phyloP scores from a whole-genome alignment of 2,888 invertebrate species.

The Orchesella flavescens region DNA sequence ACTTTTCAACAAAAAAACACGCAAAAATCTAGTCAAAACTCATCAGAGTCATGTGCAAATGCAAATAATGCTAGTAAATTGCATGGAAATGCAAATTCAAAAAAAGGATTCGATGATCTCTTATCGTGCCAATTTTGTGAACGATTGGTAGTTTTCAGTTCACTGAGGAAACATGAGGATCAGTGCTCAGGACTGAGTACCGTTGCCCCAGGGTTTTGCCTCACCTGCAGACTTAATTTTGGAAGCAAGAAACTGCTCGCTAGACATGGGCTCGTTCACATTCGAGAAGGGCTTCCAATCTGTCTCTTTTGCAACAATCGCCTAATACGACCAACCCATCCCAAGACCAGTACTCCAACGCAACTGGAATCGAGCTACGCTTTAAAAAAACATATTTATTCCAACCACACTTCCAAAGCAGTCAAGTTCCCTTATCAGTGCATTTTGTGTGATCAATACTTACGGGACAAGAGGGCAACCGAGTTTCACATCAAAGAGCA shows the following conservation, averaged over 20 bases:
- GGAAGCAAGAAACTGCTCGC: constrained; percentile 10
- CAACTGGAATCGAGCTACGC: constrained; percentile 41
- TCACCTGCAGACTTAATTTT: constrained; percentile 45
- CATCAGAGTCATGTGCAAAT: not conserved
- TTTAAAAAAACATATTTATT: constrained; percentile 46
- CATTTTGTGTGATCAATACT: constrained; percentile 24
- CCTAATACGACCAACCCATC: constrained; percentile 43
- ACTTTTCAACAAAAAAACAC: not conserved
- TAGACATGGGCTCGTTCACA: constrained; percentile 40
- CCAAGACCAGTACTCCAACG: constrained; percentile 19
- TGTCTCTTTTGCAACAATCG: constrained; percentile 59
- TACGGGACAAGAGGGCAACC: constrained; percentile 22
- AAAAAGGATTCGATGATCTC: constrained; percentile 36
- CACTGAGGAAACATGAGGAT: constrained; percentile 44
- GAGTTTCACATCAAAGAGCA: constrained; percentile 56
- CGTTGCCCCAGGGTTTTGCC: constrained; percentile 42
- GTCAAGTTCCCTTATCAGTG: constrained; percentile 46
- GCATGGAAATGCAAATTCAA: constrained; percentile 4
- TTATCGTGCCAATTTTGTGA: constrained; percentile 51
- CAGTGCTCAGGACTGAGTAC: constrained; percentile 46
- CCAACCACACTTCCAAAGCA: constrained; percentile 41
- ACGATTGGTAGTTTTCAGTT: constrained; percentile 33
- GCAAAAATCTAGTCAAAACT: constrained; percentile 30
- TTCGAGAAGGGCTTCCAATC: constrained; percentile 35
- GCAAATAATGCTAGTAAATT: not conserved